These are phyloP conservation scores for Eudemis profundana DNA, from an alignment of 2,888 invertebrate species.

Conservation along the genomic window DNA sequence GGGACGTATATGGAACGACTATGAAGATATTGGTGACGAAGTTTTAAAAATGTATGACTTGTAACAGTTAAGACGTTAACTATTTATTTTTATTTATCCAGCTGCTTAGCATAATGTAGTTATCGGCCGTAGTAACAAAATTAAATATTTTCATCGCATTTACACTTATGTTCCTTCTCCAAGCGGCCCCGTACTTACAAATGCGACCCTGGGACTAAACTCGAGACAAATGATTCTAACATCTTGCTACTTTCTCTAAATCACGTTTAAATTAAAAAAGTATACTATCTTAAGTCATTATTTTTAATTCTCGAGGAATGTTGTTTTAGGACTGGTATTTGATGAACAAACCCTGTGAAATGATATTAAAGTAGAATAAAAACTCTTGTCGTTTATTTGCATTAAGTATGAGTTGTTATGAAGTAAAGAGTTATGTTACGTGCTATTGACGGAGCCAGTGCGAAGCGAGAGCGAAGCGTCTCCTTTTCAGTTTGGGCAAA, in stretches of 20 bases:
- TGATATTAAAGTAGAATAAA: background rate
- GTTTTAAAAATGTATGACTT: too few species aligned
- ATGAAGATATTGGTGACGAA: too few species aligned
- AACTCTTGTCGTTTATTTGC: background rate
- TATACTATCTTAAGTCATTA: conserved; percentile 35
- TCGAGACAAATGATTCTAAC: conserved; percentile 59
- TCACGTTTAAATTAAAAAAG: conserved; percentile 60
- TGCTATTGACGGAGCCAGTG: too few species aligned
- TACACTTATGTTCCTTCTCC: conserved; percentile 7
- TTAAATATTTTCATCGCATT: too few species aligned
- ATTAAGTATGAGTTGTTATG: background rate
- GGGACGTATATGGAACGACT: too few species aligned
- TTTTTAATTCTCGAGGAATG: conserved; percentile 33
- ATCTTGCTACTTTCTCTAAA: conserved; percentile 57
- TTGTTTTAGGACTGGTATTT: conserved; percentile 35
- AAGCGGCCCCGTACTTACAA: conserved; percentile 51
- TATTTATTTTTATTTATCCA: too few species aligned
- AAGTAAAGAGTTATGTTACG: background rate
- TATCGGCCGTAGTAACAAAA: too few species aligned
- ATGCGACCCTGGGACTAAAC: conserved; percentile 57
- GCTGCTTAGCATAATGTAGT: too few species aligned
- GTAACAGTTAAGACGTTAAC: too few species aligned
- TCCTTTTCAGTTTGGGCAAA: too few species aligned
- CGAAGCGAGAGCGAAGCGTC: too few species aligned
- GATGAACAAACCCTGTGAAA: conserved; percentile 8